Evolutionary conservation across 2,888 invertebrate genomes (phyloP).

Genomic region (Erebia aethiops): DNA sequence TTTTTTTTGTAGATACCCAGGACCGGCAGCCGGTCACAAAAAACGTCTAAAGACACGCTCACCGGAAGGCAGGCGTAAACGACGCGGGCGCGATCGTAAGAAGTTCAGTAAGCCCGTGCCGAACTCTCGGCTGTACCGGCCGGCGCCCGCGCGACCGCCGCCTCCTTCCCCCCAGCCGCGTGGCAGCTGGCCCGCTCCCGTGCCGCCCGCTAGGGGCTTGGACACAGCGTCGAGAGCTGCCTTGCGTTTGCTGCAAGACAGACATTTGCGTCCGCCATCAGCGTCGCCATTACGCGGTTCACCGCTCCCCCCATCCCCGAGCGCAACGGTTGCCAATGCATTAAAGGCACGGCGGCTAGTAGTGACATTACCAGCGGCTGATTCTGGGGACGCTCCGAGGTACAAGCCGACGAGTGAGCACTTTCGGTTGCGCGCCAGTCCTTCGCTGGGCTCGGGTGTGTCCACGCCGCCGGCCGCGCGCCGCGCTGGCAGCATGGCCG

Average conservation of each 20-base stretch:
- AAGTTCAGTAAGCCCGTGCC: constrained; percentile 55
- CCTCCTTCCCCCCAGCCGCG: constrained; percentile 47
- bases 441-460: constrained; percentile 23
- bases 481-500: constrained; percentile 47
- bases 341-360: constrained; percentile 8
- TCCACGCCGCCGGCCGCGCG: constrained; percentile 18
- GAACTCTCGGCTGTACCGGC: constrained; percentile 67
- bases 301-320: constrained; percentile 8
- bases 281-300: constrained; percentile 13
- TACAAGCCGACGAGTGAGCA: constrained; percentile 35
- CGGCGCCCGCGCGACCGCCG: constrained; percentile 50
- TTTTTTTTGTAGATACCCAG: constrained; percentile 54
- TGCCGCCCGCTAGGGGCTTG: constrained; percentile 45
- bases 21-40: constrained; percentile 33
- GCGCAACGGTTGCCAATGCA: constrained; percentile 17
- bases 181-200: constrained; percentile 50
- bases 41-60: constrained; percentile 35
- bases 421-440: constrained; percentile 15
- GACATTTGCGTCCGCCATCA: constrained; percentile 20
- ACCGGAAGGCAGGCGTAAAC: constrained; percentile 26
- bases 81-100: constrained; percentile 45
- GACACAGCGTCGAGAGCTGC: constrained; percentile 50
- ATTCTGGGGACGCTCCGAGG: constrained; percentile 29
- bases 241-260: constrained; percentile 41
- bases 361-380: constrained; percentile 11